phyloP scores from a whole-genome alignment of 2,888 invertebrate species.

The Tipula helvola region DNA sequence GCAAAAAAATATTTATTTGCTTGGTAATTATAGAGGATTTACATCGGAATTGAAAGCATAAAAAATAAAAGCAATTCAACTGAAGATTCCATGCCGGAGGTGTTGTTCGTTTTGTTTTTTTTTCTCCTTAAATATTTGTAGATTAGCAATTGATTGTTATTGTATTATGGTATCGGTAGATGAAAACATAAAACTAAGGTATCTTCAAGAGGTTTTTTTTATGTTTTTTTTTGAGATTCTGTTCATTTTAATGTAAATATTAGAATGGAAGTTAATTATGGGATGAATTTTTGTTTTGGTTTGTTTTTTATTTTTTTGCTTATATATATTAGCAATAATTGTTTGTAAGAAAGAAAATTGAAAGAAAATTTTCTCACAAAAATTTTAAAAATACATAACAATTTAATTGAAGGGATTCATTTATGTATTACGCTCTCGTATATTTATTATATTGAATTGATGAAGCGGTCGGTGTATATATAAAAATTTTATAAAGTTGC shows the following conservation, averaged over 20 bases:
- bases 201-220: background rate
- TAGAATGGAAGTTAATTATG: slow-evolving; percentile 4
- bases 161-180: background rate
- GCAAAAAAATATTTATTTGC: background rate
- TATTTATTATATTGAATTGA: background rate
- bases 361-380: background rate
- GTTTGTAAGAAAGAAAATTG: background rate
- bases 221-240: background rate
- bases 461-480: background rate
- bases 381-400: background rate
- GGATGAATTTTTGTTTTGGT: background rate
- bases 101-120: background rate
- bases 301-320: background rate
- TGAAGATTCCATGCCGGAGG: slow-evolving; percentile 9
- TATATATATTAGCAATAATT: background rate
- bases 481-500: background rate
- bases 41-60: background rate
- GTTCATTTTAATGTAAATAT: slow-evolving; percentile 4
- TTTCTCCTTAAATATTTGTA: slow-evolving; percentile 4
- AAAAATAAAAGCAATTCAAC: slow-evolving; percentile 5
- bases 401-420: slow-evolving; percentile 4
- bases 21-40: slow-evolving; percentile 4
- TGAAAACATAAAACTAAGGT: background rate
- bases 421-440: background rate
- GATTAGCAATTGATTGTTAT: slow-evolving; percentile 4